phyloP scores from a whole-genome alignment of 2,888 invertebrate species.

The Diloba caeruleocephala region DNA sequence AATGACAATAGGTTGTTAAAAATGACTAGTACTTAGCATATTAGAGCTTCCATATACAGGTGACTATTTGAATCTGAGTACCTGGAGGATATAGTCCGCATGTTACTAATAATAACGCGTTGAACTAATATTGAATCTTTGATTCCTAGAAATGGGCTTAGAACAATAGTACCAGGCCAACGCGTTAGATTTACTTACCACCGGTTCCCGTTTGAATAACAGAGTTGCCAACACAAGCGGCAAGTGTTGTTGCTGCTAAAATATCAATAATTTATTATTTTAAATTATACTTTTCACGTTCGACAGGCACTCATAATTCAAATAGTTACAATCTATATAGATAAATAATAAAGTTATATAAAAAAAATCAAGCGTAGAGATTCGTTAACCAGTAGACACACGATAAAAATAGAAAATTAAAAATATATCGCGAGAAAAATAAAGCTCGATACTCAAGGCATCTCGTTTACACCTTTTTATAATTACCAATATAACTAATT shows the following conservation, averaged over 20 bases:
- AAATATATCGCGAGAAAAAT: conserved; percentile 53
- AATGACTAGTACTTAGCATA: conserved; percentile 75
- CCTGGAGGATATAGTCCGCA: no score
- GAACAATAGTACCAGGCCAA: no score
- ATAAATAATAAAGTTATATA: conserved; percentile 34
- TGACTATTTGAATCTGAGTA: conserved; percentile 34
- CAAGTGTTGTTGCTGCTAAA: no score
- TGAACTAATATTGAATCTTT: no score
- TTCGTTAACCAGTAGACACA: conserved; percentile 50
- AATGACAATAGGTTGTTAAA: conserved; percentile 67
- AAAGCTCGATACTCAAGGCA: conserved; percentile 62
- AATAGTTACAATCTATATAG: conserved; percentile 32
- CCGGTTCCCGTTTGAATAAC: no score
- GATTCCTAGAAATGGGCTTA: no score
- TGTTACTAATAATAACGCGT: no score
- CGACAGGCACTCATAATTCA: conserved; percentile 13
- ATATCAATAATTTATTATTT: neutral
- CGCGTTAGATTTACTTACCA: no score
- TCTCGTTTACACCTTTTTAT: conserved; percentile 46
- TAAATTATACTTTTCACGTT: neutral
- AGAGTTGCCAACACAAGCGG: no score
- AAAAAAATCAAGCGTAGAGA: conserved; percentile 53
- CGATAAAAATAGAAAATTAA: conserved; percentile 35
- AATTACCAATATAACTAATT: conserved; percentile 34
- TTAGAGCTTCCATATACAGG: conserved; percentile 39